These are phyloP conservation scores for Garra rufa DNA, from an alignment of 2,113 vertebrate genomes.

Conservation along the genomic window DNA sequence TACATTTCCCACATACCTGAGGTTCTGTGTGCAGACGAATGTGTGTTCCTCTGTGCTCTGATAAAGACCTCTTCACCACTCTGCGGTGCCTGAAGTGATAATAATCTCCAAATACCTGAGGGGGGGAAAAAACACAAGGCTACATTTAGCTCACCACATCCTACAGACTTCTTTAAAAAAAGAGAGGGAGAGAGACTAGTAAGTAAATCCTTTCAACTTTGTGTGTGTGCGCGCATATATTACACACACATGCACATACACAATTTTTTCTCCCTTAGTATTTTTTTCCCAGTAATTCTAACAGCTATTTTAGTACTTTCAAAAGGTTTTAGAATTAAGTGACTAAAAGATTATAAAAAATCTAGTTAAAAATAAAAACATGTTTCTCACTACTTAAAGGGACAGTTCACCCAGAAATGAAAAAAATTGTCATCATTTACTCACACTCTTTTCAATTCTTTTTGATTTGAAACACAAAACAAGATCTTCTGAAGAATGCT, in stretches of 20 bases:
- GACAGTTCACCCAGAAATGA: no score
- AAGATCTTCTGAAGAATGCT: not conserved
- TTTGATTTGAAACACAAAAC: no score
- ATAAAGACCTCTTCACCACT: constrained; percentile 89
- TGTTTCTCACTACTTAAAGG: not conserved
- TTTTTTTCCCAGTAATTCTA: not conserved
- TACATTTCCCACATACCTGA: constrained; percentile 76
- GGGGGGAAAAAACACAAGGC: not conserved
- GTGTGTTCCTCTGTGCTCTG: constrained; percentile 81
- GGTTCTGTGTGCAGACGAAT: constrained; percentile 82
- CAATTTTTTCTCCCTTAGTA: not conserved
- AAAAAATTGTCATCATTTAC: no score
- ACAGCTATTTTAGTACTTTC: not conserved
- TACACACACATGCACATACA: no score
- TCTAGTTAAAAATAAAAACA: not conserved
- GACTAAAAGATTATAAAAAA: not conserved
- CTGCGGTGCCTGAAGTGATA: constrained; percentile 89
- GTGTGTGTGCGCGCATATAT: not conserved
- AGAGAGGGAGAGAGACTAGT: no score
- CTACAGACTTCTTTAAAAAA: constrained; percentile 9
- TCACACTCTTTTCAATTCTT: no score
- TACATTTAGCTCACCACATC: constrained; percentile 27
- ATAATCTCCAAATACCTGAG: constrained; percentile 90
- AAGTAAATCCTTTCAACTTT: not conserved
- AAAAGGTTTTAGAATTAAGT: not conserved